These are phyloP conservation scores for Caretta caretta DNA, from an alignment of 2,113 vertebrate species.

Conservation along the genomic window DNA sequence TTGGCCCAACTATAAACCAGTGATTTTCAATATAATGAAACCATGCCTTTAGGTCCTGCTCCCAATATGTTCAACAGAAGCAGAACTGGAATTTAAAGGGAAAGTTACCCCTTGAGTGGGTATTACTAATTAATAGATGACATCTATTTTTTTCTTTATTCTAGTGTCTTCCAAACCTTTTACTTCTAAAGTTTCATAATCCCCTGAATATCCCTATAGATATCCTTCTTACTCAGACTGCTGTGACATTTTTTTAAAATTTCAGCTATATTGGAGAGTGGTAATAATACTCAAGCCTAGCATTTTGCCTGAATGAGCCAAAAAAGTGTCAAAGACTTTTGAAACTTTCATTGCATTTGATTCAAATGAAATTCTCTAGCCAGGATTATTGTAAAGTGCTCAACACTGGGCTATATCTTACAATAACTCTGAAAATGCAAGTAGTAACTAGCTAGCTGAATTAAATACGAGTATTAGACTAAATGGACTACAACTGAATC, in stretches of 20 bases:
- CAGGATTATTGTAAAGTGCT: background rate
- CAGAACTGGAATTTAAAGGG: background rate
- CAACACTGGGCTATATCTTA: background rate
- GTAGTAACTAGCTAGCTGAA: background rate
- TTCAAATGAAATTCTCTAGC: background rate
- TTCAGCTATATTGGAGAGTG: background rate
- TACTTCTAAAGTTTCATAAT: background rate
- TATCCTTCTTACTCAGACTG: background rate
- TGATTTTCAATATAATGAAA: background rate
- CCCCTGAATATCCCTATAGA: background rate
- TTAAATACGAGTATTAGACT: background rate
- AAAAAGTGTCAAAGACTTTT: background rate
- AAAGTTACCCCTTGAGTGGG: background rate
- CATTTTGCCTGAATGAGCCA: background rate
- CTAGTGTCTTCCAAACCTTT: background rate
- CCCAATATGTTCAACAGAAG: background rate
- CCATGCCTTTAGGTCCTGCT: background rate
- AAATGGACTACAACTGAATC: constrained; percentile 1
- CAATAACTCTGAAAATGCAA: background rate
- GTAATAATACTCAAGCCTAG: background rate
- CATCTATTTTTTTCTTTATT: background rate
- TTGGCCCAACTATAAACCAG: background rate
- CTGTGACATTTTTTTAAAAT: background rate
- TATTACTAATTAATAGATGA: background rate
- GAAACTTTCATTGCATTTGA: background rate